A percentile compares a stretch with the other conserved stretches of the same genome.
Conservation (phyloP, 1,140 invertebrate species). For the Drosophila prosaltans region DNA sequence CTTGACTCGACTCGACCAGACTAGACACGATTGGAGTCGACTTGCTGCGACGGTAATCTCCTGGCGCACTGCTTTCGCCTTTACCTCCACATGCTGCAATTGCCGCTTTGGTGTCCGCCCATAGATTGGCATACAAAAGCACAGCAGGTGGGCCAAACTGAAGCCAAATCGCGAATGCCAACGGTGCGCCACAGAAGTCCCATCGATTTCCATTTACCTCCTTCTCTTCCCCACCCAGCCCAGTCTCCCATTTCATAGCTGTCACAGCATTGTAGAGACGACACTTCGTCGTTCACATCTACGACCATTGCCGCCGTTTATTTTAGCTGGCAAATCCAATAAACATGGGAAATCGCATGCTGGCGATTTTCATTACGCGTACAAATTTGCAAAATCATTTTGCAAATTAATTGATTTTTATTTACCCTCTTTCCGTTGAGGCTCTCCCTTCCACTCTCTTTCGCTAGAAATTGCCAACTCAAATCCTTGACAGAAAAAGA, state of each 20-base stretch:
- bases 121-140: conserved; percentile 45
- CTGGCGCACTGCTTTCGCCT: background rate
- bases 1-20: conserved; percentile 18
- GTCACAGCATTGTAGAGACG: conserved; percentile 33
- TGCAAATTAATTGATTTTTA: conserved; percentile 74
- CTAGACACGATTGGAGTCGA: conserved; percentile 18
- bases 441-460: background rate
- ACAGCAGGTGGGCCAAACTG: conserved; percentile 63
- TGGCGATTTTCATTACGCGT: conserved; percentile 54
- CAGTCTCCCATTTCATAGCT: conserved; percentile 30
- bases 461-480: conserved; percentile 30
- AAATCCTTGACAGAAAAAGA: background rate
- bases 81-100: background rate
- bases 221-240: background rate
- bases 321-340: conserved; percentile 67
- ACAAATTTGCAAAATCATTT: conserved; percentile 69
- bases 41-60: conserved; percentile 21
- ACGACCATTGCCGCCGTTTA: conserved; percentile 21
- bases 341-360: conserved; percentile 60
- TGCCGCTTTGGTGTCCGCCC: conserved; percentile 1
- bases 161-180: conserved; percentile 34
- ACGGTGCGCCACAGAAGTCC: conserved; percentile 16
- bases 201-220: conserved; percentile 71
- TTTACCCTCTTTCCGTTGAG: conserved; percentile 34
- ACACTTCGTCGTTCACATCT: background rate